Evolutionary conservation across 2,888 invertebrate species (phyloP), one percentile per base, ranked within the genome.

Genomic region (Cantharis flavilabris): DNA sequence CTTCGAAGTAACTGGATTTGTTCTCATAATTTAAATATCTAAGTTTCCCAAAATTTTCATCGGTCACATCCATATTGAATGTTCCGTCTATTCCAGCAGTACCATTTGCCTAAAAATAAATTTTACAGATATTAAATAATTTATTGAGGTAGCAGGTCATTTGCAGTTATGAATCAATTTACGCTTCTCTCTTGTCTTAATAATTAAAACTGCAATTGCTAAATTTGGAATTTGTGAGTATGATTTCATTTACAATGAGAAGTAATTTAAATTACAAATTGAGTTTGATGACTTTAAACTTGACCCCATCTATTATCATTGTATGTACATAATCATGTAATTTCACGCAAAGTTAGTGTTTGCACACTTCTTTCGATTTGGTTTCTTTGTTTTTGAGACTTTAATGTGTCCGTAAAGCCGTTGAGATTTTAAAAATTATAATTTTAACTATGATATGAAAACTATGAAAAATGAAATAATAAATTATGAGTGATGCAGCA

Each of bases 1-100:
- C 90, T 4, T 86, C 86, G 83, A 88, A 91, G 84, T 90, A 86
- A 80, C 90, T 86, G 0, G 93, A 91, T 1, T 90, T 88, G 23
- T 91, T 91, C 63, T 89, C 86, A 81, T 92, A 89, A 85, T 97
- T 95, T 96, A 96, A 97, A 5, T 89, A 88, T 72, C 92, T 87
- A 18, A 96, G 89, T 80, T 91, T 90, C 0, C 96, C 96, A 70
- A 96, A 91, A 1, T 94, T 91, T 71, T 92, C 90, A 16, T 89
- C 90, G 1, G 87, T 89, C 0, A 95, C 95, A 28, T 91, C 92
- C 87, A 97, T 93, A 83, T 95, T 95, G 84, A 93, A 93, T 69
- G 92, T 89, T 0, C 96, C 96, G 73, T 95, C 95, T 23, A 92
- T 92, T 0, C 90, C 90, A 3, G 91, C 87, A 0, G 94, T 93